Base-by-base conservation (phyloP, 1,140 invertebrate species). In the Andrena cerasifolii region DNA sequence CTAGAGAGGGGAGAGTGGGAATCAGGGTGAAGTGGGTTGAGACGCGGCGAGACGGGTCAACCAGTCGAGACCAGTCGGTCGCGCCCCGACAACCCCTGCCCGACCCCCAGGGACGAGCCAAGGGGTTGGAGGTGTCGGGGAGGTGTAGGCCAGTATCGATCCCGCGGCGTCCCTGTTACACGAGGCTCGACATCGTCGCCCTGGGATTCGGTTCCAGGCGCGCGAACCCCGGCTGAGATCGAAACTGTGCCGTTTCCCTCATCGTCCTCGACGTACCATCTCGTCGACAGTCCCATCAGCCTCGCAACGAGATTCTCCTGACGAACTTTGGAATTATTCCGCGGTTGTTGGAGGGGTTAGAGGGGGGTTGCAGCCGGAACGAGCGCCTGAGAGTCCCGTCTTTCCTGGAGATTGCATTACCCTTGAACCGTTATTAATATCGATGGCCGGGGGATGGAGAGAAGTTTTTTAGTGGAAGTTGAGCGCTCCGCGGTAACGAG, bases 61-160 rank as follows among this genome's bases (percentile, higher is more conserved):
- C 87, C 84, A 86, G 84, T 86, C 80, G 59, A 86, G 78, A 85
- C 85, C 78, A 83, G 86, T 85, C 83, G 82, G 85, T 86, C 81
- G 82, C 80, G 78, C 85, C 77, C 82, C 86, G 71, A 84, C 85
- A 83, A 86, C 86, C 78, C 85, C 84, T 88, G 76, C 76, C 80
- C 84, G 84, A 89, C 86, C 86, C 89, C 85, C 74, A 47, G 56
- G 58, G 43, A 70, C 70, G 87, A 86, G 82, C 79, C 78, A 86
- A 45, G 62, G 54, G 76, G 40, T 21, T 40, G 36, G 49, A 54
- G 72, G 33, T 33, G 43, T 51, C 26, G 68, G 78, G 74, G 59
- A 77, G 71, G 40, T 40, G 36, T 28, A 28, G 72, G 77, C 68
- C 79, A 80, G 85, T 91, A 91, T 92, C 90, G 91, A 92, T 92